Conservation (phyloP, 37 sponge, comb jelly and placozoan species). For the Chondrilla cf. caribensis region DNA sequence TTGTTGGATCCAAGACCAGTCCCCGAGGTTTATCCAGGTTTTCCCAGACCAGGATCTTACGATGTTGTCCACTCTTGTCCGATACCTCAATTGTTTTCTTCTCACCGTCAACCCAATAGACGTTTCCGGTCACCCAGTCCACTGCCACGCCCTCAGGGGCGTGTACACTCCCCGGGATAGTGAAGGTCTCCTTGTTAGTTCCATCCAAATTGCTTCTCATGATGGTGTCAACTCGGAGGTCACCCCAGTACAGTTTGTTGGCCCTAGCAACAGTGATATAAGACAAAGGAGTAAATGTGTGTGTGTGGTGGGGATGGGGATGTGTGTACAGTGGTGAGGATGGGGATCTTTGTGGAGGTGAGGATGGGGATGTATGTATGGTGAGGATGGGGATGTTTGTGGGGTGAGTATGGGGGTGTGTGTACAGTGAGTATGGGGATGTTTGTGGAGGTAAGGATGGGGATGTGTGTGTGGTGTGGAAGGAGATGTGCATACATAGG, state of each 20-base stretch:
- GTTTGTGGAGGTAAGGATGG: neutral
- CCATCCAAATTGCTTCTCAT: constrained; percentile 42
- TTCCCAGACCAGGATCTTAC: constrained; percentile 4
- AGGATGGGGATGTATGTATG: neutral
- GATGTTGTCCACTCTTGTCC: neutral
- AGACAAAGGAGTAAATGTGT: neutral
- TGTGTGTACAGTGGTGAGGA: neutral
- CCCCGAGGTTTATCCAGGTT: constrained; percentile 31
- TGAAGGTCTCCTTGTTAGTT: constrained; percentile 4
- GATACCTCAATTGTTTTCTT: constrained; percentile 39
- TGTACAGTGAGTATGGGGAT: neutral
- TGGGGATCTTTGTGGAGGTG: too few species aligned
- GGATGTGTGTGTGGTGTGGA: too few species aligned
- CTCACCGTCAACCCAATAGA: constrained; percentile 59
- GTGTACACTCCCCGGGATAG: neutral
- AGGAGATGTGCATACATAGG: too few species aligned
- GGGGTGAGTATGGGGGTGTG: neutral
- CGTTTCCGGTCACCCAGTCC: constrained; percentile 63
- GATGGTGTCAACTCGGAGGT: constrained; percentile 43
- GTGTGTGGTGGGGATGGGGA: neutral
- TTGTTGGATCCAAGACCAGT: constrained; percentile 32
- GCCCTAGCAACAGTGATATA: neutral
- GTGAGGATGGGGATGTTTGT: neutral
- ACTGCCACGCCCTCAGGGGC: constrained; percentile 49
- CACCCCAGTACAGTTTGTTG: constrained; percentile 68